phyloP scores from a whole-genome alignment of 2,113 vertebrate genomes.

The Felis catus region F.catus_Fca126_mat1.0 CM031414.1:127462001-127462500 shows the following conservation, averaged over 20 bases:
- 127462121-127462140: background rate
- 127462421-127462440: background rate
- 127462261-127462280: background rate
- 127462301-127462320: background rate
- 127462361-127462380: background rate
- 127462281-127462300: background rate
- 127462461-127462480: background rate
- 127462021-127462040: background rate
- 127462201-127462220: background rate
- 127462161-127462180: background rate
- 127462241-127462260: background rate
- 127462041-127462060: background rate
- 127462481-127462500: background rate
- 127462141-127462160: background rate
- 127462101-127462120: background rate
- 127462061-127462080: background rate
- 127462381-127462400: background rate
- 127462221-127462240: background rate
- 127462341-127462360: background rate
- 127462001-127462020: background rate
- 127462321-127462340: background rate
- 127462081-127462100: background rate
- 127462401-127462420: background rate
- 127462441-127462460: background rate
- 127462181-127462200: background rate